Conservation (phyloP, 2,797 vertebrate genomes). For the Cottoperca gobio region DNA sequence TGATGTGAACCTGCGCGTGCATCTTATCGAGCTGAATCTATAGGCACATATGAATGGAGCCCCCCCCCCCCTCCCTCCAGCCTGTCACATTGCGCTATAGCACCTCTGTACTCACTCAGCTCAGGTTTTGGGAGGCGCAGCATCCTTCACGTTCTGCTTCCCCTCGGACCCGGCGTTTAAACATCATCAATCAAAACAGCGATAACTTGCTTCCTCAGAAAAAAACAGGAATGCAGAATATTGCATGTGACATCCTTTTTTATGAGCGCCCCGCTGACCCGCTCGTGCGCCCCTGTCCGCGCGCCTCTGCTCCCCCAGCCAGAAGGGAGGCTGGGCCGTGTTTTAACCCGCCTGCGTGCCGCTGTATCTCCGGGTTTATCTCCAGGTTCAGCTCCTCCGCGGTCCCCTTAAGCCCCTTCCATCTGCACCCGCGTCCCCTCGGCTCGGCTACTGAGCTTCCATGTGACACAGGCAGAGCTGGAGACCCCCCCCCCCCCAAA, state of each 20-base stretch:
- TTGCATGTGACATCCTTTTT: slow-evolving; percentile 75
- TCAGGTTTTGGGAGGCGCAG: slow-evolving; percentile 77
- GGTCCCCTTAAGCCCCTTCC: slow-evolving; percentile 79
- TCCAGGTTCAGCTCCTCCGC: slow-evolving; percentile 63
- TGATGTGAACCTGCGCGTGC: slow-evolving; percentile 28
- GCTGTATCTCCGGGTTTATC: slow-evolving; percentile 47
- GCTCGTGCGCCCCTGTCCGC: slow-evolving; percentile 62
- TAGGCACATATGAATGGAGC: slow-evolving; percentile 68
- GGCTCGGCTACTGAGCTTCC: slow-evolving; percentile 78
- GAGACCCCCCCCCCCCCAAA: slow-evolving; percentile 81
- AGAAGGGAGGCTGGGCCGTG: slow-evolving; percentile 59
- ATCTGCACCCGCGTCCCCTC: slow-evolving; percentile 77
- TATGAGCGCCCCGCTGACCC: slow-evolving; percentile 70
- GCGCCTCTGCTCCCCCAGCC: slow-evolving; percentile 63
- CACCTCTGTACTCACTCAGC: slow-evolving; percentile 83
- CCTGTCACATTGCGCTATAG: slow-evolving; percentile 77
- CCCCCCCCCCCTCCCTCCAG: slow-evolving; percentile 48
- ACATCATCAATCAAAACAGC: slow-evolving; percentile 78
- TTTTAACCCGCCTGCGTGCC: slow-evolving; percentile 23
- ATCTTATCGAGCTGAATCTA: slow-evolving; percentile 62
- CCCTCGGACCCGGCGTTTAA: slow-evolving; percentile 73
- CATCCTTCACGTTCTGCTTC: slow-evolving; percentile 74
- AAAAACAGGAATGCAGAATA: slow-evolving; percentile 76
- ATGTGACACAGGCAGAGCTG: slow-evolving; percentile 83
- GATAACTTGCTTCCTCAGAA: slow-evolving; percentile 57